These are phyloP conservation scores for Parochlus steinenii DNA, from an alignment of 2,888 invertebrate genomes.

Conservation along the genomic window DNA sequence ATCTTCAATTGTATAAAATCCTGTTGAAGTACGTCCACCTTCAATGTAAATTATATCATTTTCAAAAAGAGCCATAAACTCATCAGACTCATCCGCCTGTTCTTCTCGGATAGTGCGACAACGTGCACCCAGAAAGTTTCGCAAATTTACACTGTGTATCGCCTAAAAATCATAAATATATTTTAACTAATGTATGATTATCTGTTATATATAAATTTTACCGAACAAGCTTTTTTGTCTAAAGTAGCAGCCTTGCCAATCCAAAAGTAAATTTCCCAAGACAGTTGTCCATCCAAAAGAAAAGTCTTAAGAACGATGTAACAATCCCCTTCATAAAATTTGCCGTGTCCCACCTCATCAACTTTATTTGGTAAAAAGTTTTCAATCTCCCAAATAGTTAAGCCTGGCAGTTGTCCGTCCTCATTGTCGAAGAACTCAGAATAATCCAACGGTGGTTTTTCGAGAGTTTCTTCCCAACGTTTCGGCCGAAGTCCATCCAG, in stretches of 20 bases:
- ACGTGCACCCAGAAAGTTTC: slow-evolving; percentile 88
- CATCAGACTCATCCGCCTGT: slow-evolving; percentile 91
- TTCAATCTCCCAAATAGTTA: slow-evolving; percentile 98
- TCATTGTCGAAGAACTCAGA: slow-evolving; percentile 94
- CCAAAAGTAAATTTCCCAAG: slow-evolving; percentile 98
- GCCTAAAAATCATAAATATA: too few species aligned
- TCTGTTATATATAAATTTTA: slow-evolving; percentile 1
- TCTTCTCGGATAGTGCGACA: slow-evolving; percentile 92
- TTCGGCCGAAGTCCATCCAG: slow-evolving; percentile 52
- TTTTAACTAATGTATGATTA: slow-evolving; percentile 3
- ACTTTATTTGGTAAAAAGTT: slow-evolving; percentile 95
- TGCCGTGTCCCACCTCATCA: slow-evolving; percentile 85
- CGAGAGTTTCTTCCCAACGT: slow-evolving; percentile 89
- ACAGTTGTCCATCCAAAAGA: slow-evolving; percentile 64
- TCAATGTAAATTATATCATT: slow-evolving; percentile 86
- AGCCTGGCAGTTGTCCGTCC: slow-evolving; percentile 80
- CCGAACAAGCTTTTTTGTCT: slow-evolving; percentile 32
- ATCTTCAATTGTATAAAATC: slow-evolving; percentile 94
- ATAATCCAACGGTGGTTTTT: slow-evolving; percentile 90
- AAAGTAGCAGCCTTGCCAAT: slow-evolving; percentile 91
- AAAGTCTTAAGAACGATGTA: slow-evolving; percentile 89
- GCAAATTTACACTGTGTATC: slow-evolving; percentile 95
- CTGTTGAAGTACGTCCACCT: slow-evolving; percentile 93
- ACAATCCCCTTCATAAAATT: slow-evolving; percentile 98
- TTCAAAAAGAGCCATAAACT: slow-evolving; percentile 84